Conservation (phyloP, 2,888 invertebrate genomes). For the Parascotia fuliginaria region DNA sequence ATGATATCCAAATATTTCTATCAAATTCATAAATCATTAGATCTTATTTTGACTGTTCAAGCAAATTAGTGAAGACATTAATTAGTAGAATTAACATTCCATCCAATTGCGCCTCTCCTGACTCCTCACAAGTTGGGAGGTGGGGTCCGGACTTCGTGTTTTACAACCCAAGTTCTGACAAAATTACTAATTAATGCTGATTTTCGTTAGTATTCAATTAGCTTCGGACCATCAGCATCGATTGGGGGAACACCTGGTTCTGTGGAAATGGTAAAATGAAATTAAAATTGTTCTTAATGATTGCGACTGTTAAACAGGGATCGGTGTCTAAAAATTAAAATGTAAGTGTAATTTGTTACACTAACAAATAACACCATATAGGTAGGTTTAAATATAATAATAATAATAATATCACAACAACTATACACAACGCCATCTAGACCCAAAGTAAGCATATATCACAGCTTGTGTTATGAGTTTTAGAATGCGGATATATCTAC, state of each 20-base stretch:
- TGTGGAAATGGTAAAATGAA: constrained; percentile 16
- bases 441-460: no score
- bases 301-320: no score
- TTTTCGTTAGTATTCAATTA: constrained; percentile 41
- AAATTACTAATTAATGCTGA: constrained; percentile 44
- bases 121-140: constrained; percentile 1
- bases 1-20: constrained; percentile 4
- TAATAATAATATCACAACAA: no score
- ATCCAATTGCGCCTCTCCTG: constrained; percentile 40
- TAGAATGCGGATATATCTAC: no score
- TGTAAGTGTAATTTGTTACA: no score
- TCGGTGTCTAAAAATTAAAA: no score
- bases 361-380: no score
- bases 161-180: constrained; percentile 36
- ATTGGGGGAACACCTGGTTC: constrained; percentile 34
- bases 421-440: no score
- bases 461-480: no score
- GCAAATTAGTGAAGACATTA: constrained; percentile 46
- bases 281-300: no score
- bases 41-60: constrained; percentile 26
- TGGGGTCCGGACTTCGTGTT: constrained; percentile 17
- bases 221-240: constrained; percentile 25
- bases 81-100: constrained; percentile 53
- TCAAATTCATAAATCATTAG: constrained; percentile 22
- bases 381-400: no score